phyloP scores from a whole-genome alignment of 92 coral and sea anemone genomes.

The Phenganax marumi region DNA sequence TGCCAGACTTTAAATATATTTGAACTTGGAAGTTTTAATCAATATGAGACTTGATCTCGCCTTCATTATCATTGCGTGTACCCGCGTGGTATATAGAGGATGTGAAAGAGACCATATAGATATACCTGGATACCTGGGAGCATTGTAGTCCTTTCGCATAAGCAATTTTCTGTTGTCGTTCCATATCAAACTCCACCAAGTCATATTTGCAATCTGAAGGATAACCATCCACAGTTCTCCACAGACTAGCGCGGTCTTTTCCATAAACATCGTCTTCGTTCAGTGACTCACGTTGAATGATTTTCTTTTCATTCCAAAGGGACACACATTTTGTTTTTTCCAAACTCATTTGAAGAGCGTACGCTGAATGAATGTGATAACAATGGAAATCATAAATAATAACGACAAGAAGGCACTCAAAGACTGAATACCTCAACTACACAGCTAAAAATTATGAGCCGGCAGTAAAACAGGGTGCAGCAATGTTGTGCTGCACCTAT shows the following conservation, averaged over 20 bases:
- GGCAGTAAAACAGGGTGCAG: too few species aligned
- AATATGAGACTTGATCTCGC: too few species aligned
- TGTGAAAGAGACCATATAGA: too few species aligned
- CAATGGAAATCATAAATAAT: background rate
- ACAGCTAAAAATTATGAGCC: too few species aligned
- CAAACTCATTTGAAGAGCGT: conserved; percentile 70
- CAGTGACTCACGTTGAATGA: conserved; percentile 79
- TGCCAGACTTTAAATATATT: background rate
- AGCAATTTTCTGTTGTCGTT: conserved; percentile 52
- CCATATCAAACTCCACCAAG: conserved; percentile 64
- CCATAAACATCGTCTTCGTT: conserved; percentile 75
- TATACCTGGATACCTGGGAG: background rate
- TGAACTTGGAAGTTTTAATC: too few species aligned
- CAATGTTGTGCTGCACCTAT: too few species aligned
- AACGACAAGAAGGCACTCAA: too few species aligned
- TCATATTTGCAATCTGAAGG: conserved; percentile 78
- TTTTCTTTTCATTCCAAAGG: conserved; percentile 86
- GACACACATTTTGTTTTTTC: conserved; percentile 85
- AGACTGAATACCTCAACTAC: too few species aligned
- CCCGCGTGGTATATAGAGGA: too few species aligned
- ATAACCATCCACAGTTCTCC: conserved; percentile 79
- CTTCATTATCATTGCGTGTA: too few species aligned
- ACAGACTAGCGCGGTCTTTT: conserved; percentile 66
- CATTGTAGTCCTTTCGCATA: conserved; percentile 78
- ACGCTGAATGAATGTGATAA: conserved; percentile 51